Evolutionary conservation across 2,113 vertebrate genomes (phyloP).

Genomic region (Thomomys bottae): DNA sequence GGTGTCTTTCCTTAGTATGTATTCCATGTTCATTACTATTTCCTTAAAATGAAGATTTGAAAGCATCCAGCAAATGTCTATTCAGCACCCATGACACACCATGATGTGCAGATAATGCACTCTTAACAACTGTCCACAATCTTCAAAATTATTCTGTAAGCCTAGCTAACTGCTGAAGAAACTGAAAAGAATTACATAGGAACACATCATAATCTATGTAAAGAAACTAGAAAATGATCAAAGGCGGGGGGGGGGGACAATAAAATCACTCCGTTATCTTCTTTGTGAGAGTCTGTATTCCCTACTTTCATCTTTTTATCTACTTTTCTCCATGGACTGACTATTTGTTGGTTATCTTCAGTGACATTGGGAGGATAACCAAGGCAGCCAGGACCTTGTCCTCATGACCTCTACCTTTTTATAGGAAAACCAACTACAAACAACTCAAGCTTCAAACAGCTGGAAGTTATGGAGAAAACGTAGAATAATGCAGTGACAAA

Average conservation of each 20-base stretch:
- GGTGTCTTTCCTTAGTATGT: not conserved
- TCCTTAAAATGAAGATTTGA: not conserved
- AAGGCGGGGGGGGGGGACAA: not conserved
- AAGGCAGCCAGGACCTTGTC: not conserved
- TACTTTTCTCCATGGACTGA: not conserved
- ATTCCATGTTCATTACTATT: too few relatives aligned
- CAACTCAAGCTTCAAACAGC: not conserved
- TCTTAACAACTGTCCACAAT: not conserved
- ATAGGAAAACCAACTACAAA: not conserved
- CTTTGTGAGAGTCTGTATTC: not conserved
- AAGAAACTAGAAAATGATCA: not conserved
- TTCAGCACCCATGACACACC: not conserved
- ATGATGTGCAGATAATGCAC: rapidly evolving
- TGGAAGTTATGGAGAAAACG: not conserved
- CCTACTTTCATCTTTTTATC: not conserved
- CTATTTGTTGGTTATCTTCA: not conserved
- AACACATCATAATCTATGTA: not conserved
- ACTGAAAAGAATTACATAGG: not conserved
- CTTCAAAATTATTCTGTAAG: not conserved
- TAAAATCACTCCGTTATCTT: not conserved
- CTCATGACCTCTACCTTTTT: not conserved
- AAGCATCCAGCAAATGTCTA: not conserved
- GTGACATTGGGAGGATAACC: not conserved
- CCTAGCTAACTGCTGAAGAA: not conserved
- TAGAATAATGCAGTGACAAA: not conserved